These are phyloP conservation scores for Hymenopus coronatus DNA, from an alignment of 2,888 invertebrate genomes.

Conservation along the genomic window DNA sequence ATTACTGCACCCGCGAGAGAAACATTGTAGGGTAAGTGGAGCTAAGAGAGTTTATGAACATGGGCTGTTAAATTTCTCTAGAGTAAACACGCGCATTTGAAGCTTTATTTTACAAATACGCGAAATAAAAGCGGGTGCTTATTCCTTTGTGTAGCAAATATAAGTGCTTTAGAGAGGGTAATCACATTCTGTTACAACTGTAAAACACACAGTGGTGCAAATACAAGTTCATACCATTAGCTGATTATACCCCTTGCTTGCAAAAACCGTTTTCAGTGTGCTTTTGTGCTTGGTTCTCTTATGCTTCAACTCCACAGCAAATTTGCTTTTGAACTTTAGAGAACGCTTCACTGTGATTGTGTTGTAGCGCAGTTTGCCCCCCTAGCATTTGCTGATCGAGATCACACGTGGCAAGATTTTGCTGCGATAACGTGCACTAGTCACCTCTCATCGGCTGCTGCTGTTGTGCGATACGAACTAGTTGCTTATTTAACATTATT, in stretches of 20 bases:
- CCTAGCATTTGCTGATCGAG: background rate
- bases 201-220: background rate
- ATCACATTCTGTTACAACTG: background rate
- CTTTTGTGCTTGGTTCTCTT: background rate
- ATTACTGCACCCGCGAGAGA: background rate
- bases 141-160: background rate
- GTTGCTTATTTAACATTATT: too few species aligned
- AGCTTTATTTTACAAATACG: background rate
- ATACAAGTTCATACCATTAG: background rate
- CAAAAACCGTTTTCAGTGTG: background rate
- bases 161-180: background rate
- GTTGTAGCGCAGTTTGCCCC: background rate
- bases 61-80: background rate
- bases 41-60: background rate
- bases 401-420: background rate
- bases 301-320: background rate
- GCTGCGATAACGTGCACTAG: background rate
- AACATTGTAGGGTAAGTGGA: background rate
- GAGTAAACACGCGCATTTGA: background rate
- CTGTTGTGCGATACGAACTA: too few species aligned
- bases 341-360: background rate
- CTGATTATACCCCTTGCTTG: background rate
- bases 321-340: background rate
- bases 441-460: too few species aligned
- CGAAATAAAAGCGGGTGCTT: background rate